A percentile compares a stretch with the other conserved stretches of the same genome.
phyloP scores from a whole-genome alignment of 2,113 vertebrate species.

The Colaptes auratus region DNA sequence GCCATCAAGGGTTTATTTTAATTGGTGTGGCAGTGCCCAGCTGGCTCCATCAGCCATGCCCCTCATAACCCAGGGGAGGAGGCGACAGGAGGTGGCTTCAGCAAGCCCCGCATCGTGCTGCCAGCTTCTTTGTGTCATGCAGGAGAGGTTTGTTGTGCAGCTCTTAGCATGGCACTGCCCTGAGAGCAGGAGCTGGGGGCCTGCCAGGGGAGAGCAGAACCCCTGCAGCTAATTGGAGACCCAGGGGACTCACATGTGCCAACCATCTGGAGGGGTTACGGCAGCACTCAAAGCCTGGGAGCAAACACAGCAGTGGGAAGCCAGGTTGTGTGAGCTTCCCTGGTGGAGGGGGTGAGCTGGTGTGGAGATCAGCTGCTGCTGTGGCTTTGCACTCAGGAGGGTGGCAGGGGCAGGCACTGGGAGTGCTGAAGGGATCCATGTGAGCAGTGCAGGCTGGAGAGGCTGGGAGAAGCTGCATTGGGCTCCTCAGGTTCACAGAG shows the following conservation, averaged over 20 bases:
- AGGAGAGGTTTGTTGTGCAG: not conserved
- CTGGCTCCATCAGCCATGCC: not conserved
- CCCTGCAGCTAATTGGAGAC: not conserved
- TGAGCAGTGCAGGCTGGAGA: fast-evolving
- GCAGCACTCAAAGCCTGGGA: not conserved
- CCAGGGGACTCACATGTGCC: not conserved
- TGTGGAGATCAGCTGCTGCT: not conserved
- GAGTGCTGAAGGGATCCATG: not conserved
- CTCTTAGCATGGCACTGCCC: not conserved
- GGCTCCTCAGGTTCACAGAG: no score
- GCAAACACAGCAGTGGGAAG: not conserved
- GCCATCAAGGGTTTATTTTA: not conserved
- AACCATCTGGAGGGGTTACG: not conserved
- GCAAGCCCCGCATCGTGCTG: not conserved
- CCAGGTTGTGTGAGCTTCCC: not conserved
- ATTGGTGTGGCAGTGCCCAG: not conserved
- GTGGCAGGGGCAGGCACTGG: not conserved
- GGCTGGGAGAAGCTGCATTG: fast-evolving
- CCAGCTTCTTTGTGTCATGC: not conserved
- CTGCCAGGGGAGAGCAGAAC: not conserved
- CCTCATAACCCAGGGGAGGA: fast-evolving
- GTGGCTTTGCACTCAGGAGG: no score
- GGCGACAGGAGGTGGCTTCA: not conserved
- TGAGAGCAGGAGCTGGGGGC: not conserved
- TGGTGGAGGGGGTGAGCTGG: not conserved